Conservation (phyloP, 2,888 invertebrate genomes). For the Acronicta psi region DNA sequence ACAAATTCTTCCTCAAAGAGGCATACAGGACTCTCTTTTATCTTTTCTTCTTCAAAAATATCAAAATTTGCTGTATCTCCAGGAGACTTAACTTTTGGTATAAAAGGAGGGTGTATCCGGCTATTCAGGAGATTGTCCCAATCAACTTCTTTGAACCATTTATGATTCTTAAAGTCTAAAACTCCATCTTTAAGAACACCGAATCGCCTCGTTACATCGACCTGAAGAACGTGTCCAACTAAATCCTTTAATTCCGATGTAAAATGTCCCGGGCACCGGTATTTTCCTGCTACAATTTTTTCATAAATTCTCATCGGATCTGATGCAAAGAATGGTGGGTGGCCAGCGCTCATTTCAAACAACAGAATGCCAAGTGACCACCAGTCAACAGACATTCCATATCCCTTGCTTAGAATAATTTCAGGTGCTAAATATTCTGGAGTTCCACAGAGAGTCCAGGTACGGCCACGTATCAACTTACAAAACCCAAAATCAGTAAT, state of each 20-base stretch:
- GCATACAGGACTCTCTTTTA: slow-evolving; percentile 86
- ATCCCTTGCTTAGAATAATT: slow-evolving; percentile 96
- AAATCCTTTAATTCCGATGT: slow-evolving; percentile 94
- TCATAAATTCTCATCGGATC: slow-evolving; percentile 98
- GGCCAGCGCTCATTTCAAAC: slow-evolving; percentile 97
- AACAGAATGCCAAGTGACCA: slow-evolving; percentile 97
- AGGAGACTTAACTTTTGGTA: slow-evolving; percentile 89
- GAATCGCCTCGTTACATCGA: slow-evolving; percentile 89
- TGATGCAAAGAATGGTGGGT: slow-evolving; percentile 97
- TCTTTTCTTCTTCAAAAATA: slow-evolving; percentile 87
- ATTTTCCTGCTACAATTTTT: slow-evolving; percentile 97
- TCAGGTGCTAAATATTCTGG: slow-evolving; percentile 99
- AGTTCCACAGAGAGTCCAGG: slow-evolving; percentile 98
- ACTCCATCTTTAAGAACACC: slow-evolving; percentile 97
- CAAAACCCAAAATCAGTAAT: slow-evolving; percentile 98
- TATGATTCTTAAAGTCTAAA: slow-evolving; percentile 96
- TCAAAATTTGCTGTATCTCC: slow-evolving; percentile 93
- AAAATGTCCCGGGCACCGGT: slow-evolving; percentile 95
- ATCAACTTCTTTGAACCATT: slow-evolving; percentile 96
- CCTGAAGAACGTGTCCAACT: slow-evolving; percentile 93
- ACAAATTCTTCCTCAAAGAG: slow-evolving; percentile 91
- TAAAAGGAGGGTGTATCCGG: slow-evolving; percentile 90
- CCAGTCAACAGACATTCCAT: slow-evolving; percentile 98
- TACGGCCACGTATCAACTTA: slow-evolving; percentile 93
- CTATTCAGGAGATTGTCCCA: slow-evolving; percentile 96